Evolutionary conservation across 2,797 vertebrate genomes (phyloP).

Genomic region (Chelidonichthys spinosus): DNA sequence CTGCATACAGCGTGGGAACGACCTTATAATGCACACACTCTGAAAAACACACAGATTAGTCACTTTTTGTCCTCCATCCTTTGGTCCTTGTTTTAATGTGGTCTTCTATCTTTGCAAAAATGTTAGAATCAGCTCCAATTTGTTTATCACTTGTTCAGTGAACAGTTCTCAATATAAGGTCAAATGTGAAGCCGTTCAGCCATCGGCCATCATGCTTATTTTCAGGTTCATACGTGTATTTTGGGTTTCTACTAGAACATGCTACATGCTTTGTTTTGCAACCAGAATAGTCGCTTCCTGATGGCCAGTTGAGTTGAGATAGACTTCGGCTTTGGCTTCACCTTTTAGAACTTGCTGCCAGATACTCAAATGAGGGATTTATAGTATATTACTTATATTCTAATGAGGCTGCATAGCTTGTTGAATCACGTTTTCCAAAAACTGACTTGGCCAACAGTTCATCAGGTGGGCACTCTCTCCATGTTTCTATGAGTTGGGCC

Average conservation of each 20-base stretch:
- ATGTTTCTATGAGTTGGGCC: too few species aligned
- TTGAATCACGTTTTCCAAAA: too few species aligned
- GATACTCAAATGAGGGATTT: too few species aligned
- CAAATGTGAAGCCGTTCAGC: not conserved
- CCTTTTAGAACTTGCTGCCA: too few species aligned
- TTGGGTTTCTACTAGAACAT: not conserved
- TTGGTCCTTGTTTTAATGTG: conserved; percentile 16
- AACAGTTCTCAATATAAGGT: not conserved
- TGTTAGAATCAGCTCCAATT: conserved; percentile 47
- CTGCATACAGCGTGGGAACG: conserved; percentile 31
- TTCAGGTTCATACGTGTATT: not conserved
- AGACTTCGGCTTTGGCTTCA: too few species aligned
- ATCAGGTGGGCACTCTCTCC: too few species aligned
- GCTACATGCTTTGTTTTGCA: not conserved
- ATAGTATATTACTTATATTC: too few species aligned
- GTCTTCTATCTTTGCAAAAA: conserved; percentile 33
- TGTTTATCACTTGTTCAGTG: conserved; percentile 68
- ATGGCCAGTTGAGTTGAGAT: too few species aligned
- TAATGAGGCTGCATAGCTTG: too few species aligned
- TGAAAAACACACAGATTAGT: not conserved
- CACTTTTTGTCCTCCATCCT: conserved; percentile 2
- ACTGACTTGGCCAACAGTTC: too few species aligned
- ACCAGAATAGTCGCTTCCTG: too few species aligned
- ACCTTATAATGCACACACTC: not conserved
- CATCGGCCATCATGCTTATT: not conserved